Evolutionary conservation across 2,797 vertebrate species (phyloP), one percentile per base, ranked within the genome.

Genomic region (Loris lydekkerianus): DNA sequence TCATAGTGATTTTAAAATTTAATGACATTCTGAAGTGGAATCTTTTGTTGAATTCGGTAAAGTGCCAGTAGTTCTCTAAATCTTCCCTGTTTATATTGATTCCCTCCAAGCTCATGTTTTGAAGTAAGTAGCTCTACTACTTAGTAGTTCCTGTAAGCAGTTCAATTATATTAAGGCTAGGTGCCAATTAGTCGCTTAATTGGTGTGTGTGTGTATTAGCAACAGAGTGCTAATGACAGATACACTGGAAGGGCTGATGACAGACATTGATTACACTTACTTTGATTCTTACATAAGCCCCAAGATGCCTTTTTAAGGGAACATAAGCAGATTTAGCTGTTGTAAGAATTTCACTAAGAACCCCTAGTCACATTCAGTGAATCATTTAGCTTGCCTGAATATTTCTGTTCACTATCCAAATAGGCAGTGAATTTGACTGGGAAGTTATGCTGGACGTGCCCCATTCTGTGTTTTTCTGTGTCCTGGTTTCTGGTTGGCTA

Each of bases 161-260:
- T 69, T 92, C 70, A 72, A 76, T 37, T 91, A 86, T 86, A 60
- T 85, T 63, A 93, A 86, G 6, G 27, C 61, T 34, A 80, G 34
- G 27, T 70, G 60, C 84, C 78, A 95, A 86, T 65, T 93, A 21
- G 37, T 75, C 84, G 86, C 78, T 93, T 84, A 92, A 49, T 49
- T 3, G 11, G 13, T 49, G 13, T 49, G 3, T 49, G 10, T 49
- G 13, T 49, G 10, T 49, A 70, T 10, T n/a, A 40, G 37, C 3
- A n/a, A 21, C 5, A 88, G 43, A 10, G 43, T 60, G 49, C 7
- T 76, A 37, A 92, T 86, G 61, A 63, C n/a, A 70, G 72, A 92
- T 34, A 43, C 25, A 75, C 70, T 83, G 53, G 78, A 87, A 73
- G 6, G 14, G 17, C 10, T 80, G 37, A 78, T 2, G 2, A 69